phyloP scores from a whole-genome alignment of 2,797 vertebrate genomes.

The Chromis chromis region DNA sequence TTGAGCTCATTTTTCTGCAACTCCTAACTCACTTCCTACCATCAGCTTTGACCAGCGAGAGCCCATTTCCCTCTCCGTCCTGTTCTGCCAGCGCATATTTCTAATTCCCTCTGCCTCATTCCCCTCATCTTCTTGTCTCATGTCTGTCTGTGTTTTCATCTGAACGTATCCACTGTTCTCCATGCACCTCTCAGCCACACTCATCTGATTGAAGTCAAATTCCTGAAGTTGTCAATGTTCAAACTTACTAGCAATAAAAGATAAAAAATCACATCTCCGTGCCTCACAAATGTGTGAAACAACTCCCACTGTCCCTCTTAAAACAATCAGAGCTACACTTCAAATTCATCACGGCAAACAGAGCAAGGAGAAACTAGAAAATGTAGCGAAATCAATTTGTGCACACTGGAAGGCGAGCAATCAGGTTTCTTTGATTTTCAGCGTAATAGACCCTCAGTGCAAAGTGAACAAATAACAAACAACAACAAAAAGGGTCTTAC shows the following conservation, averaged over 20 bases:
- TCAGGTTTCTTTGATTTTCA: constrained; percentile 16
- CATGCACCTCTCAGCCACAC: constrained; percentile 6
- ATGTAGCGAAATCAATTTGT: constrained; percentile 53
- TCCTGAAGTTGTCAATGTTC: constrained; percentile 66
- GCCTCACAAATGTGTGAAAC: constrained; percentile 26
- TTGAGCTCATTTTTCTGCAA: constrained; percentile 56
- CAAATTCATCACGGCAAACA: constrained; percentile 51
- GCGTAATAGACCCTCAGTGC: constrained; percentile 7
- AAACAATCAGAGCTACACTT: constrained; percentile 43
- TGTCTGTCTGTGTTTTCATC: constrained; percentile 11
- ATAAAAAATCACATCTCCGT: constrained; percentile 41
- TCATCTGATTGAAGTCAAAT: constrained; percentile 22
- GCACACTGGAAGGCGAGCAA: constrained; percentile 25
- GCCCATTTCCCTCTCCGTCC: constrained; percentile 17
- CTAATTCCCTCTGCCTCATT: constrained; percentile 16
- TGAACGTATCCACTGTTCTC: background rate
- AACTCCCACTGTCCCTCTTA: constrained; percentile 59
- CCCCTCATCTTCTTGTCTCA: background rate
- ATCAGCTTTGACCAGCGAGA: constrained; percentile 37
- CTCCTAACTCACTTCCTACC: constrained; percentile 63
- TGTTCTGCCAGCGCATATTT: background rate
- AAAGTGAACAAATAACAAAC: constrained; percentile 54
- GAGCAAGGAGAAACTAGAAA: constrained; percentile 40
- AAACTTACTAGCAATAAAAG: constrained; percentile 28
- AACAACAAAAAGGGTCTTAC: constrained; percentile 73